These are phyloP conservation scores for Mythimna ferrago DNA, from an alignment of 2,888 invertebrate genomes.

Conservation along the genomic window DNA sequence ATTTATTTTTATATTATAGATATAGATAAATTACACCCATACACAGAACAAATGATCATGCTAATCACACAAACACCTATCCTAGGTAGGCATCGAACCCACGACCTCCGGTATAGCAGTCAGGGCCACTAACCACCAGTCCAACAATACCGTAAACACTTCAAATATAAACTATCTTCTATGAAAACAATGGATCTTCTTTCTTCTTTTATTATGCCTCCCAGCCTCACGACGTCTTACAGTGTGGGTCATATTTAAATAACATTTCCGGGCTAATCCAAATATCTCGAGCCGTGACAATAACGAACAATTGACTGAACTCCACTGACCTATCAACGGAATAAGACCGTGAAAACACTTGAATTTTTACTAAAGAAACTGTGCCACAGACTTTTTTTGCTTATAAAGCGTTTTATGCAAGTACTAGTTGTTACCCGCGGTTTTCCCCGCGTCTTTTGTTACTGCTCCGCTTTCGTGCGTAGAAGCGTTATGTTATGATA, in stretches of 20 bases:
- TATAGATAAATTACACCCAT: too few species aligned
- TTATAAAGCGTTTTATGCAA: background rate
- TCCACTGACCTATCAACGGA: conserved; percentile 34
- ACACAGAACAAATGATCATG: too few species aligned
- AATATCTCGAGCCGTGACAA: conserved; percentile 35
- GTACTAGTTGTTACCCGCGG: background rate
- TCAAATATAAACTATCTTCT: too few species aligned
- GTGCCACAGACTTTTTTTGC: conserved; percentile 2
- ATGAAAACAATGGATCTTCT: background rate
- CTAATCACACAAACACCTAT: too few species aligned
- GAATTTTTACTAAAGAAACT: conserved; percentile 5
- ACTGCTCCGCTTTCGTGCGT: too few species aligned
- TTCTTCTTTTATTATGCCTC: conserved; percentile 1
- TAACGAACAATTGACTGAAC: conserved; percentile 43
- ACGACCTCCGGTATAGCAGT: too few species aligned
- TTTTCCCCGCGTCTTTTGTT: background rate
- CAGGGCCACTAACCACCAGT: too few species aligned
- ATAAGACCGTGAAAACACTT: conserved; percentile 32
- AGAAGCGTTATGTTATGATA: too few species aligned
- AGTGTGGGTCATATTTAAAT: conserved; percentile 25
- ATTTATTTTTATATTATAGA: too few species aligned
- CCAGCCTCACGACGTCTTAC: background rate
- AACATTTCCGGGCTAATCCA: conserved; percentile 29
- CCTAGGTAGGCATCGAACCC: too few species aligned
- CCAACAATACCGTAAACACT: background rate